Conservation (phyloP, 2,113 vertebrate genomes). For the Gorsachius goisagi region DNA sequence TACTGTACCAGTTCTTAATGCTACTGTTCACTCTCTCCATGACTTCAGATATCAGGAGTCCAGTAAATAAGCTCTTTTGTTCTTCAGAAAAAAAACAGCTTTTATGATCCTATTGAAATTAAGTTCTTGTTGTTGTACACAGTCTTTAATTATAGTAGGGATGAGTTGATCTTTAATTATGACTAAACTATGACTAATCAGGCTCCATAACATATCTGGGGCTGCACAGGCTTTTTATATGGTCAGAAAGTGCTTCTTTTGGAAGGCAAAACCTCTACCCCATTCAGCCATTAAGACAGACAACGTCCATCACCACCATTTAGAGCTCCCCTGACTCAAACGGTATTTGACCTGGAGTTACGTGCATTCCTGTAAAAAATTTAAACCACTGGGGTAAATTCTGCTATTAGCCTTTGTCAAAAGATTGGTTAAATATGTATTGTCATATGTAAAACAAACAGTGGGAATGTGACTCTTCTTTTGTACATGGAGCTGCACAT, state of each 20-base stretch:
- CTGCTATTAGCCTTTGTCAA: not conserved
- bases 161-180: not conserved
- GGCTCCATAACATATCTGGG: rapidly evolving
- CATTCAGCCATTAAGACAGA: not conserved
- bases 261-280: not conserved
- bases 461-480: not conserved
- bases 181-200: not conserved
- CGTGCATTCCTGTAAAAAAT: not conserved
- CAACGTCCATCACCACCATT: not conserved
- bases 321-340: not conserved
- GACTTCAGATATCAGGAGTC: not conserved
- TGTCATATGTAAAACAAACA: not conserved
- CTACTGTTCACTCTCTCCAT: not conserved
- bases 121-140: not conserved
- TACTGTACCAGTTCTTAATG: not conserved
- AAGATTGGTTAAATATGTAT: not conserved
- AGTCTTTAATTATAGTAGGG: not conserved
- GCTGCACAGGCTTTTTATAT: not conserved
- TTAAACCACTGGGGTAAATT: not conserved
- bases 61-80: not conserved
- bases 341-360: not conserved
- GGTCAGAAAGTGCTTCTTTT: not conserved
- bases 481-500: not conserved
- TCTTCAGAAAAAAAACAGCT: not conserved
- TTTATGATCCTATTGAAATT: not conserved